Conservation (phyloP, 2,888 invertebrate genomes). For the Tetranychus truncatus region DNA sequence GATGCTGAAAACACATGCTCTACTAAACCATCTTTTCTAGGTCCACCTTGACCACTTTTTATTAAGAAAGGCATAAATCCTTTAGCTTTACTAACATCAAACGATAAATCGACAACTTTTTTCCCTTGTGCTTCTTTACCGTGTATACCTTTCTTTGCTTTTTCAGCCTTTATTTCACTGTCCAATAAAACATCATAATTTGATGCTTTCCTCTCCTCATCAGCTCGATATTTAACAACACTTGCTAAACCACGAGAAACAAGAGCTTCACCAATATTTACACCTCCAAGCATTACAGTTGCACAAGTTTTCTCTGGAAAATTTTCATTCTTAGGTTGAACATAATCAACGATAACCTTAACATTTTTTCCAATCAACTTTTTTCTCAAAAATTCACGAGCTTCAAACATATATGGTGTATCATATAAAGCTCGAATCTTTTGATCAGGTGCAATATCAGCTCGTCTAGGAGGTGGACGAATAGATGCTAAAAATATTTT, state of each 20-base stretch:
- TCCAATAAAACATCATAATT: slow-evolving; percentile 77
- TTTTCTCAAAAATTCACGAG: slow-evolving; percentile 85
- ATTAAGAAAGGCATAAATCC: slow-evolving; percentile 11
- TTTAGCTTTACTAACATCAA: slow-evolving; percentile 12
- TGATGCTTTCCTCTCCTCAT: slow-evolving; percentile 85
- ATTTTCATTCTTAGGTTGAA: slow-evolving; percentile 78
- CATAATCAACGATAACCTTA: slow-evolving; percentile 77
- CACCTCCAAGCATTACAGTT: slow-evolving; percentile 45
- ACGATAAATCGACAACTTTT: background rate
- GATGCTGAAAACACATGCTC: slow-evolving; percentile 96
- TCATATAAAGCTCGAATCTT: slow-evolving; percentile 76
- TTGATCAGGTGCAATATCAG: slow-evolving; percentile 21
- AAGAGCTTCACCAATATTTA: slow-evolving; percentile 75
- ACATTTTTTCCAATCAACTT: slow-evolving; percentile 88
- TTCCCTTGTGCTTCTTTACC: slow-evolving; percentile 63
- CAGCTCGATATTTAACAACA: slow-evolving; percentile 78
- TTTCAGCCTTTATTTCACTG: slow-evolving; percentile 79
- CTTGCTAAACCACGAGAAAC: slow-evolving; percentile 78
- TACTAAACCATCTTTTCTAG: slow-evolving; percentile 67
- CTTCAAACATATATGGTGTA: slow-evolving; percentile 96
- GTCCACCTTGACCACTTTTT: background rate
- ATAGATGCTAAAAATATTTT: slow-evolving; percentile 92
- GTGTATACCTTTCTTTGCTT: slow-evolving; percentile 61
- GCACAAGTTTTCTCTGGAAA: slow-evolving; percentile 90
- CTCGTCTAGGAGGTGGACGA: slow-evolving; percentile 29